Conservation (phyloP, 2,888 invertebrate species). For the Eustalomyia histrio region DNA sequence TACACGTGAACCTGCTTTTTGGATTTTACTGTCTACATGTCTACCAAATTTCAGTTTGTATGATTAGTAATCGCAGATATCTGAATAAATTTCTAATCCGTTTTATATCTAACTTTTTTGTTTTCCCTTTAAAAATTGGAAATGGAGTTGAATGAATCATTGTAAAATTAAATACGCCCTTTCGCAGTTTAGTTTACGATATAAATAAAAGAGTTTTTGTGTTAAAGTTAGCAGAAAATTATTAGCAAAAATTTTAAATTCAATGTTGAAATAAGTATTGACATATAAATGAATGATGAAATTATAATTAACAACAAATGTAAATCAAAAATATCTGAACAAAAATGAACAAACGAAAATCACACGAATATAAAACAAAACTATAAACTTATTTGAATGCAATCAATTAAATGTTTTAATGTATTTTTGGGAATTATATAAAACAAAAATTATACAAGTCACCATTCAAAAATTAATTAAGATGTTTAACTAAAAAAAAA, state of each 20-base stretch:
- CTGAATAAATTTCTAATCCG: too few relatives aligned
- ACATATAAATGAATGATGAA: constrained; percentile 41
- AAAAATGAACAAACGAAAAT: too few relatives aligned
- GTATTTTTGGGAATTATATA: neutral
- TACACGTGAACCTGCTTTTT: too few relatives aligned
- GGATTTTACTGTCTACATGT: too few relatives aligned
- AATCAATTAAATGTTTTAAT: constrained; percentile 18
- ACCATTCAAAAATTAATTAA: neutral
- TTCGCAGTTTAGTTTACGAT: too few relatives aligned
- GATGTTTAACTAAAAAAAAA: neutral
- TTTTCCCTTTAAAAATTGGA: too few relatives aligned
- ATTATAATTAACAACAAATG: constrained; percentile 32
- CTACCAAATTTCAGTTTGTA: too few relatives aligned
- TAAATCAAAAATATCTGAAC: neutral
- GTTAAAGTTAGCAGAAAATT: neutral
- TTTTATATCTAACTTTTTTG: too few relatives aligned
- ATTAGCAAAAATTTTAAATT: constrained; percentile 17
- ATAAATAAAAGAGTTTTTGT: too few relatives aligned
- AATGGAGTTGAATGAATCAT: too few relatives aligned
- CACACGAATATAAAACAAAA: constrained; percentile 3
- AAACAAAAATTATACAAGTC: constrained; percentile 2
- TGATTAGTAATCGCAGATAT: too few relatives aligned
- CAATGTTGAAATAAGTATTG: constrained; percentile 50
- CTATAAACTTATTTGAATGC: neutral
- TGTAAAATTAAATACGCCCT: too few relatives aligned